Percentiles rank a stretch among this genome's conserved stretches.
Evolutionary conservation across 2,797 vertebrate genomes (phyloP).

Genomic region (Acrossocheilus fasciatus): DNA sequence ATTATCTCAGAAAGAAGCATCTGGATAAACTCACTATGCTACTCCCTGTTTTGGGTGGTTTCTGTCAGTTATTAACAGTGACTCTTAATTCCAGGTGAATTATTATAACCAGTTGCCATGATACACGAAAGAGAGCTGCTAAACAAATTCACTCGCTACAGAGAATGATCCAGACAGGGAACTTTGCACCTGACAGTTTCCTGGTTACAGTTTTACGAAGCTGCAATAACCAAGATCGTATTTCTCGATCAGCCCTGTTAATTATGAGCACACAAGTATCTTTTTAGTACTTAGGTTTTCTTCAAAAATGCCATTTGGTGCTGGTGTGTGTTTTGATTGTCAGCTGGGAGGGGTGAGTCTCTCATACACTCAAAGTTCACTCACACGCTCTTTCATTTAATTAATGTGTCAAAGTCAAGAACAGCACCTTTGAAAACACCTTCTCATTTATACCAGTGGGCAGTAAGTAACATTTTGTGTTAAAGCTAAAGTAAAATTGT

Average conservation of each 20-base stretch:
- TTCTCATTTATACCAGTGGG: background rate
- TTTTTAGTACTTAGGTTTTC: background rate
- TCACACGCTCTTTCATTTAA: background rate
- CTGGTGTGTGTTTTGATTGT: background rate
- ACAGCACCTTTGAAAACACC: background rate
- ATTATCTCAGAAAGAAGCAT: background rate
- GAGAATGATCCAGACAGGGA: background rate
- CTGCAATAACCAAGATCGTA: background rate
- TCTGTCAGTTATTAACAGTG: conserved; percentile 1
- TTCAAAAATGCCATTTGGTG: background rate
- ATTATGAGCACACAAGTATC: background rate
- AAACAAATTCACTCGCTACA: conserved; percentile 7
- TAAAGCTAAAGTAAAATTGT: background rate
- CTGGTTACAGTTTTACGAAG: conserved; percentile 35
- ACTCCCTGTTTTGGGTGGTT: background rate
- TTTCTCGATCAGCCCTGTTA: background rate
- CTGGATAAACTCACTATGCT: background rate
- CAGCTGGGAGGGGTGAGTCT: conserved; percentile 4
- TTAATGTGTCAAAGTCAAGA: background rate
- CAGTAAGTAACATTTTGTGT: conserved; percentile 19
- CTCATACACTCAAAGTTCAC: background rate
- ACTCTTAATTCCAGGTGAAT: background rate
- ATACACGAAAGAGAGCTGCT: background rate
- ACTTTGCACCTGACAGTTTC: conserved; percentile 13
- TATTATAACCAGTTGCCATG: conserved; percentile 17